Evolutionary conservation across 2,888 invertebrate species (phyloP), one percentile per base, ranked within the genome.

Genomic region (Chrysomela aeneicollis): DNA sequence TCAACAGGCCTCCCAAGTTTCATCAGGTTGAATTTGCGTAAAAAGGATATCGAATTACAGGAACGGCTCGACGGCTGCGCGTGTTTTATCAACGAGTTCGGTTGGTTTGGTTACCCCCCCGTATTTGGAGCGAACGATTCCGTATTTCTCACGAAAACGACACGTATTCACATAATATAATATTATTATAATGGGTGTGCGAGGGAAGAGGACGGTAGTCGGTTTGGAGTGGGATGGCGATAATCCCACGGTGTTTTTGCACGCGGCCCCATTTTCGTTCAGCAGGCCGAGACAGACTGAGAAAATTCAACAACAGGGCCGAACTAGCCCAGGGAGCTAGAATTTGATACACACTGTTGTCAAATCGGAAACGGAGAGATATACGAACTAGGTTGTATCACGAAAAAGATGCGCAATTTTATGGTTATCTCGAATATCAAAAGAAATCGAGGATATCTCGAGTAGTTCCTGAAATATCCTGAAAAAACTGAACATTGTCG

Each of bases 81-180:
- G 42, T 42, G n/a, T 42, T 15, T 12, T 35, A 26, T 26, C 26
- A 49, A 49, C 54, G 47, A 37, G 35, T 46, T 61, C 46, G 32
- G 35, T 53, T 54, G 52, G 49, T 62, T 30, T 58, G 52, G 58
- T 51, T 50, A 42, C 57, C 68, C 64, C 46, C 42, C 70, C 70
- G 64, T 70, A 63, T 68, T 63, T 67, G 70, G 68, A 51, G 63
- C 70, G 70, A 69, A 65, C 63, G 66, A 61, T 66, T 70, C 51
- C 64, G 58, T 58, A 63, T 69, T 71, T 71, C 57, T 57, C 67
- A 67, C 67, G 66, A 64, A 66, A 42, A 68, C 52, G 65, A 65
- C 65, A 61, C 58, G 55, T 42, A 61, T 65, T 61, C 57, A 59
- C 42, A 65, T 61, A 61, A 58, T 61, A 61, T 59, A 59, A 60